Base-by-base conservation (phyloP, 2,113 vertebrate genomes). In the Falcunculus frontatus region DNA sequence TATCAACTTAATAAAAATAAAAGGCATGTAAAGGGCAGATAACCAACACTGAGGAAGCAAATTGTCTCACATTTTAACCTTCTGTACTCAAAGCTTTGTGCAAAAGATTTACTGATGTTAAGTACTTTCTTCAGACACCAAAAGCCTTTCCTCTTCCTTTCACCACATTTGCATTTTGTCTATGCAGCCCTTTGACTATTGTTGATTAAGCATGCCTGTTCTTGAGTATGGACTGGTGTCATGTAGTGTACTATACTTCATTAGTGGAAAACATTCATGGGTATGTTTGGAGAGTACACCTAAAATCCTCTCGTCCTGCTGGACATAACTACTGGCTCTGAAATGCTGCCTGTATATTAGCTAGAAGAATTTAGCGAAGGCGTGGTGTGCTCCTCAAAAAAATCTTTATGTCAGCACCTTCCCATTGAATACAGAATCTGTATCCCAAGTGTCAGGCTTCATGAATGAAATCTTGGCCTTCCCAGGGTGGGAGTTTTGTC, bases 61-160 rank as follows among this genome's bases (percentile, higher is more conserved):
- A 82, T 79, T 78, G 33, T 82, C 53, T 91, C 78, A 18, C 76
- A 60, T 89, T 92, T 96, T 94, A 96, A 83, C 89, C 89, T 95
- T 89, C 65, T 93, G 89, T 91, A 85, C 84, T 82, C 37, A 68
- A 56, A 87, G 35, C 47, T 89, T 94, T 87, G 65, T 83, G 57
- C 14, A 55, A 59, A 87, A 91, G 74, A 85, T 65, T 69, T 94
- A 79, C 26, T 80, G 26, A 69, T 87, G 44, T 68, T 91, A 57
- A 92, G 8, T 76, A 39, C 53, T 95, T 93, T 90, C 32, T 93
- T 94, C 44, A 91, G 87, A 53, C 64, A 85, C 46, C 73, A 68
- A 53, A 94, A 93, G n/a, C 46, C 53, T 52, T 92, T 94, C 72
- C 35, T 95, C 19, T 65, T 91, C 33, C 42, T 55, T 80, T 77